A percentile compares a stretch with the other conserved stretches of the same genome.
These are phyloP conservation scores for Gephyroberyx darwinii DNA, from an alignment of 2,797 vertebrate genomes.

Conservation along the genomic window DNA sequence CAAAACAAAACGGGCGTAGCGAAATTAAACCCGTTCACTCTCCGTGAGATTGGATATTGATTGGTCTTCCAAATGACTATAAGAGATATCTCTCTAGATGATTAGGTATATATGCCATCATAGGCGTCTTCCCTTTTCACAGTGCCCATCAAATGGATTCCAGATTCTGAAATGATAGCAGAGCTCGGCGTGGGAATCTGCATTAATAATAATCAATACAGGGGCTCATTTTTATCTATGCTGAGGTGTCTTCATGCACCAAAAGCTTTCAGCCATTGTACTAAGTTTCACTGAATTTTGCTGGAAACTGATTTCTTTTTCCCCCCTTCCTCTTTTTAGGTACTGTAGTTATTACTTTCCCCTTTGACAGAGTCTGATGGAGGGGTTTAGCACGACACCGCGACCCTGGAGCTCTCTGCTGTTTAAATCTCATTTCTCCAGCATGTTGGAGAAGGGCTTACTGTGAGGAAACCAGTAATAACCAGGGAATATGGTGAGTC, in stretches of 20 bases:
- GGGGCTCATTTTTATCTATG: background rate
- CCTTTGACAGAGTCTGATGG: slow-evolving; percentile 56
- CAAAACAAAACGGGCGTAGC: slow-evolving; percentile 26
- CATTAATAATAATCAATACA: slow-evolving; percentile 39
- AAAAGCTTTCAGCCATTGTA: slow-evolving; percentile 7
- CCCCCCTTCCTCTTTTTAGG: background rate
- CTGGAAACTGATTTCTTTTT: slow-evolving; percentile 17
- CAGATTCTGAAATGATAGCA: slow-evolving; percentile 29
- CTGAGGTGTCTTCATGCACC: slow-evolving; percentile 18
- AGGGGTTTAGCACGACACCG: slow-evolving; percentile 29
- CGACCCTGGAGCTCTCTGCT: slow-evolving; percentile 59
- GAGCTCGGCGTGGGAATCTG: slow-evolving; percentile 29
- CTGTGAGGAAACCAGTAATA: slow-evolving; percentile 49
- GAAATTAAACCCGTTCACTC: slow-evolving; percentile 64
- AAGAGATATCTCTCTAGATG: slow-evolving; percentile 50
- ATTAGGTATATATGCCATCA: slow-evolving; percentile 52
- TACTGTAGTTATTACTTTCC: slow-evolving; percentile 18
- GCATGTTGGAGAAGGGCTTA: slow-evolving; percentile 24
- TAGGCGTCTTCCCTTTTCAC: slow-evolving; percentile 27
- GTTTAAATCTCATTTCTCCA: slow-evolving; percentile 66
- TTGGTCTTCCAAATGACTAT: slow-evolving; percentile 51
- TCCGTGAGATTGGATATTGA: slow-evolving; percentile 73
- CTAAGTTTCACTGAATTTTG: slow-evolving; percentile 17
- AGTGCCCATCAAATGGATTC: slow-evolving; percentile 7
- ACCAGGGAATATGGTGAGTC: slow-evolving; percentile 43